Percentiles rank a stretch among this genome's conserved stretches.
phyloP scores from a whole-genome alignment of 2,888 invertebrate genomes.

The Chrysolina oricalcia region DNA sequence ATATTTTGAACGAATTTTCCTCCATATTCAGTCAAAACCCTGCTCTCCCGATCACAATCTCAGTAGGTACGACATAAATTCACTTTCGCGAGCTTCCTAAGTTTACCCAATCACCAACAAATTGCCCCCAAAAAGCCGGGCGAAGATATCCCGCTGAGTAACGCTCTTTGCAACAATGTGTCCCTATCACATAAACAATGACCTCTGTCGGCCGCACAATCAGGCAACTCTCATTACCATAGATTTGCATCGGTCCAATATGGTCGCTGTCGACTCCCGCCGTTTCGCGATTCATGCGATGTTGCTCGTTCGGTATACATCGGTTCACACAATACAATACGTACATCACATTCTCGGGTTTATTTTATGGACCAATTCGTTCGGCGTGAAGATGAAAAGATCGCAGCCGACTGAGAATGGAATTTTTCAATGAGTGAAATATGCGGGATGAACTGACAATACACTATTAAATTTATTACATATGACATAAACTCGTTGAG shows the following conservation, averaged over 20 bases:
- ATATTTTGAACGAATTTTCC: no score
- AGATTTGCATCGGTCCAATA: constrained; percentile 69
- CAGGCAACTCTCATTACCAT: constrained; percentile 66
- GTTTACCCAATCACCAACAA: constrained; percentile 47
- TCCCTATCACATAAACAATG: constrained; percentile 56
- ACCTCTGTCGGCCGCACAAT: constrained; percentile 61
- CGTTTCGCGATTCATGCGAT: constrained; percentile 63
- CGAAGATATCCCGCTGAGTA: constrained; percentile 43
- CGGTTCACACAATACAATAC: constrained; percentile 48
- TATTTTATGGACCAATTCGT: constrained; percentile 58
- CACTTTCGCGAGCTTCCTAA: background rate
- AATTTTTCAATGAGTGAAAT: constrained; percentile 44
- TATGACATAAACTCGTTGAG: background rate
- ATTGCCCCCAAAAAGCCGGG: constrained; percentile 46
- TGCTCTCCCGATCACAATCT: no score
- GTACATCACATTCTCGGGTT: constrained; percentile 56
- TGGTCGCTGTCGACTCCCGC: constrained; percentile 64
- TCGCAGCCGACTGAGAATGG: constrained; percentile 39
- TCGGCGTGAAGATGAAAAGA: constrained; percentile 54
- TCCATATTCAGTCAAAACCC: no score
- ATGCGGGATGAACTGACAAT: background rate
- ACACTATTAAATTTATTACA: background rate
- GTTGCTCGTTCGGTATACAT: constrained; percentile 59
- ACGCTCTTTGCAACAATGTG: constrained; percentile 50
- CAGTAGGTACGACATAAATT: constrained; percentile 7